Evolutionary conservation across 2,888 invertebrate species (phyloP).

Genomic region (Gymnocheta viridis): DNA sequence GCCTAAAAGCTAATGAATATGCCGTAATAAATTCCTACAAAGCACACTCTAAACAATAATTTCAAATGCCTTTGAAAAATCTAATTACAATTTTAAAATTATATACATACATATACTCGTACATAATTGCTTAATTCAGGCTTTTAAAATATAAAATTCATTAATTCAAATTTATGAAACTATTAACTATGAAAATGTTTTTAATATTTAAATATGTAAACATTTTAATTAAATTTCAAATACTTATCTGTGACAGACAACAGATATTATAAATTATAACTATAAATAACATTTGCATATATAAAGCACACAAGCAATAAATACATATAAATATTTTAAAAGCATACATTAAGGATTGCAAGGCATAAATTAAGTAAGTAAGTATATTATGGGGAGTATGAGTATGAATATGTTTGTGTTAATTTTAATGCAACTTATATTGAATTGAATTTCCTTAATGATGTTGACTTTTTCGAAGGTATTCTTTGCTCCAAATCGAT

Average conservation of each 20-base stretch:
- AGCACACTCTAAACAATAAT: too few species aligned
- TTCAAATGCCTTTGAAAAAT: too few species aligned
- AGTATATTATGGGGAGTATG: background rate
- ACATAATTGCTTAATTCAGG: background rate
- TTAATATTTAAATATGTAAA: background rate
- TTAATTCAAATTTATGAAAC: too few species aligned
- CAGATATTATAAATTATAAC: background rate
- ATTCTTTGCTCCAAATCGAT: too few species aligned
- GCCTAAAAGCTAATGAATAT: too few species aligned
- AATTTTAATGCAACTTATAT: too few species aligned
- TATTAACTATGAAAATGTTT: background rate
- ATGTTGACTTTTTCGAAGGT: too few species aligned
- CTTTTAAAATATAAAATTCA: too few species aligned
- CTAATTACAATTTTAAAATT: too few species aligned
- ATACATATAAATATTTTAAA: background rate
- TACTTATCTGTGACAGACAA: background rate
- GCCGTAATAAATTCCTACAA: too few species aligned
- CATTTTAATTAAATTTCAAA: slow-evolving; percentile 2
- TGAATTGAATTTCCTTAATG: too few species aligned
- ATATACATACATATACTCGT: background rate
- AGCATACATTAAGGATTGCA: slow-evolving; percentile 12
- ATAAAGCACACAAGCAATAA: background rate
- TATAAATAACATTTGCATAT: slow-evolving; percentile 1
- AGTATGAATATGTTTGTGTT: background rate
- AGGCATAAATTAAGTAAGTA: too few species aligned